These are phyloP conservation scores for Engraulis encrasicolus DNA, from an alignment of 2,113 vertebrate genomes.

Conservation along the genomic window DNA sequence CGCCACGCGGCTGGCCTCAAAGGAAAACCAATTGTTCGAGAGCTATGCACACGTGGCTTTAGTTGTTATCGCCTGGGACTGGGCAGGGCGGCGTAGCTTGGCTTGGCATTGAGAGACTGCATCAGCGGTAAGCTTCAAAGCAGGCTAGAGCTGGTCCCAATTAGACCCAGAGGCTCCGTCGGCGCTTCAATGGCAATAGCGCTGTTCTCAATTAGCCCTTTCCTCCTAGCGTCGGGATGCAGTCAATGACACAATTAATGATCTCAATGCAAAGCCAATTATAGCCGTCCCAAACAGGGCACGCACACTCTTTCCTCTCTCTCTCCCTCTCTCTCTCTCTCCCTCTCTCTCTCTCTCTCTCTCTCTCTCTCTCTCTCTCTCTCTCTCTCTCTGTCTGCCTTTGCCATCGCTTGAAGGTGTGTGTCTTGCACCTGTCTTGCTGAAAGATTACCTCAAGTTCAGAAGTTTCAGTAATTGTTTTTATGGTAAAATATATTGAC, in stretches of 20 bases:
- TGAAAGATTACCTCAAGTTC: background rate
- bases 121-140: conserved; percentile 50
- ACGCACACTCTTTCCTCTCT: too few relatives aligned
- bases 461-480: background rate
- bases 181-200: background rate
- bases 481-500: background rate
- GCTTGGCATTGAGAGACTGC: too few relatives aligned
- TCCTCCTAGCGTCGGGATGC: conserved; percentile 28
- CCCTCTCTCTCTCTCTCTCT: too few relatives aligned
- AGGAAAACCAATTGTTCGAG: conserved; percentile 2
- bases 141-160: background rate
- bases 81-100: conserved; percentile 11
- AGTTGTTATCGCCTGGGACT: conserved; percentile 37
- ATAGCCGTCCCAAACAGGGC: background rate
- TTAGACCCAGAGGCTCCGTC: conserved; percentile 35
- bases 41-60: conserved; percentile 12
- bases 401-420: background rate
- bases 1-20: background rate
- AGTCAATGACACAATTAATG: conserved; percentile 23
- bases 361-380: too few relatives aligned
- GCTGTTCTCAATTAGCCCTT: conserved; percentile 30
- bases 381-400: background rate
- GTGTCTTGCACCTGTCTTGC: background rate
- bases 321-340: too few relatives aligned
- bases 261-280: background rate